Evolutionary conservation across 2,113 vertebrate genomes (phyloP), one percentile per base, ranked within the genome.

Genomic region (Pomatorhinus ruficollis): DNA sequence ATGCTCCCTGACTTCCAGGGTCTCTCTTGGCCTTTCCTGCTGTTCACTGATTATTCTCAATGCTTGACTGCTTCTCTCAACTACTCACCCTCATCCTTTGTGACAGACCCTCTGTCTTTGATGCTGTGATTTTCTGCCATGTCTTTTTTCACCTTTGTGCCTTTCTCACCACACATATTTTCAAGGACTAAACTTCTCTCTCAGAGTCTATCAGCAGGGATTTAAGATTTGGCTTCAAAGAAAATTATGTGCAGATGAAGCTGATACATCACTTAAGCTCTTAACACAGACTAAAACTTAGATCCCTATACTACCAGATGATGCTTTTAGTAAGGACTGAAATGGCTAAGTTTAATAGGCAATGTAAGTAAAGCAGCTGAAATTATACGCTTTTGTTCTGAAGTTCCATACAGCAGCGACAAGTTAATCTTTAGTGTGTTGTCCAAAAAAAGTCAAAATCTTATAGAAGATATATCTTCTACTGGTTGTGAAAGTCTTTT

Each of bases 191-290:
- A 83, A 80, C 16, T 88, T 59, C 33, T 65, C 20, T 66, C 52
- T 93, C 56, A 81, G 49, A 84, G 83, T 89, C 52, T 92, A 74
- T 83, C 83, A 94, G 56, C 56, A 78, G 56, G 76, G 64, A 94
- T 92, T 93, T 90, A 89, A 81, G 69, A 40, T 60, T 71, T 70
- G 19, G 12, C 40, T 95, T 95, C 88, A 94, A 94, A 91, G 64
- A 86, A 90, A 96, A 92, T 93, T 74, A 78, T 60, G 60, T n/a
- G 90, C 60, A 78, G 22, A 93, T 83, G 87, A 94, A 88, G 47
- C 22, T 83, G 76, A 82, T 45, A n/a, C 47, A 80, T 52, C 78
- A 60, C 50, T 86, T 80, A 87, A 68, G 25, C 49, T 91, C 42
- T 85, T 84, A 94, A 31, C 50, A 57, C 16, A 74, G 75, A 40